Evolutionary conservation across 2,888 invertebrate species (phyloP).

Genomic region (Drosophila prostipennis): DNA sequence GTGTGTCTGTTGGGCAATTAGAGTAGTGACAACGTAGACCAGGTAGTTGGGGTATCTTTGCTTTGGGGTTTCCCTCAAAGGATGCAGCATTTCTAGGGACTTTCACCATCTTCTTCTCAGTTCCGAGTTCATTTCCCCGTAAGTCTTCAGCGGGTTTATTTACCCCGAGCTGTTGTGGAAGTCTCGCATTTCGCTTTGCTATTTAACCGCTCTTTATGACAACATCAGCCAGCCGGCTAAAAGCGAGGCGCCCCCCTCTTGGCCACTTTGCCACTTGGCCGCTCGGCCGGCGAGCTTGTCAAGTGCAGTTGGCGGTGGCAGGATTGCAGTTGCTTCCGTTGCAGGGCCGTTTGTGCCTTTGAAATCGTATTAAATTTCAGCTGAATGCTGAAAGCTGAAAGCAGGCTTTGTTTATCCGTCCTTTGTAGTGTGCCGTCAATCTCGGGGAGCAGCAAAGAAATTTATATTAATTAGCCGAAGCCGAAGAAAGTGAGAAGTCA

Average conservation of each 20-base stretch:
- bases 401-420: constrained; percentile 51
- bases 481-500: constrained; percentile 18
- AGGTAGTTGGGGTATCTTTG: no score
- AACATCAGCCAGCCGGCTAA: constrained; percentile 31
- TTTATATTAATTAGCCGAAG: constrained; percentile 41
- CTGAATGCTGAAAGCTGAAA: constrained; percentile 12
- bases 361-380: constrained; percentile 69
- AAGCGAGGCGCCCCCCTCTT: constrained; percentile 2
- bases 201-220: constrained; percentile 50
- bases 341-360: constrained; percentile 40
- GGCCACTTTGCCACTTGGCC: constrained; percentile 16
- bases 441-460: constrained; percentile 16
- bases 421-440: constrained; percentile 69
- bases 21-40: not conserved
- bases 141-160: constrained; percentile 29
- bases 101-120: constrained; percentile 21
- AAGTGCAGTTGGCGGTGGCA: constrained; percentile 56
- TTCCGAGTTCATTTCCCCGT: constrained; percentile 17
- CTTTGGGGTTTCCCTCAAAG: no score
- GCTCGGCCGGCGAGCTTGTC: constrained; percentile 19
- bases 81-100: not conserved
- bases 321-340: constrained; percentile 39
- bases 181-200: constrained; percentile 66
- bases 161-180: constrained; percentile 12
- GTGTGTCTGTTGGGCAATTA: not conserved